phyloP scores from a whole-genome alignment of 1,140 invertebrate species.

The Drosophila persimilis region DNA sequence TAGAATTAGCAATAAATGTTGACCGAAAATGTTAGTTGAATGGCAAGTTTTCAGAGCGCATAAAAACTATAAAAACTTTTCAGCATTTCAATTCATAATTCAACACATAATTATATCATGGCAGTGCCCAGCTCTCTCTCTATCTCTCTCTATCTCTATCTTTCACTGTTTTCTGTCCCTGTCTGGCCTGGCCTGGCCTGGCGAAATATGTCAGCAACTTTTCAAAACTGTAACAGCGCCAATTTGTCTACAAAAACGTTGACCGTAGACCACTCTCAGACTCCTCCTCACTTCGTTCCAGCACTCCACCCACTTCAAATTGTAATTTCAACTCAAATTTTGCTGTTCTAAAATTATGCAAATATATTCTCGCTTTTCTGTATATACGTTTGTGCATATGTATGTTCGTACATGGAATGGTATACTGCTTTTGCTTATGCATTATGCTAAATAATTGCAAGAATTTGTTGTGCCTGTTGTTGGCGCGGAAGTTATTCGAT shows the following conservation, averaged over 20 bases:
- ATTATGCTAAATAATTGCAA: slow-evolving; percentile 74
- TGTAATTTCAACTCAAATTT: slow-evolving; percentile 72
- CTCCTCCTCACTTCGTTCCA: slow-evolving; percentile 1
- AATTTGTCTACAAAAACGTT: slow-evolving; percentile 68
- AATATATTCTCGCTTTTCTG: slow-evolving; percentile 55
- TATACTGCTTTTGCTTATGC: slow-evolving; percentile 60
- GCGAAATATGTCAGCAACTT: slow-evolving; percentile 73
- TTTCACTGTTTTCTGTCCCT: slow-evolving; percentile 3
- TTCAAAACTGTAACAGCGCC: slow-evolving; percentile 75
- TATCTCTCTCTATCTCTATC: slow-evolving; percentile 28
- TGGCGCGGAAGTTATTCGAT: slow-evolving; percentile 16
- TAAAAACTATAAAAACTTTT: slow-evolving; percentile 72
- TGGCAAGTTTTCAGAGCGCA: slow-evolving; percentile 52
- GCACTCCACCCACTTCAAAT: slow-evolving; percentile 53
- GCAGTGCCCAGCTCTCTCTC: slow-evolving; percentile 12
- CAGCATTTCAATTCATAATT: slow-evolving; percentile 78
- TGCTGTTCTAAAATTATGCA: slow-evolving; percentile 69
- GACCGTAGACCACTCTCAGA: slow-evolving; percentile 31
- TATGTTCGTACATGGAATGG: no score
- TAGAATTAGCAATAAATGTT: slow-evolving; percentile 64
- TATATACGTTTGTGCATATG: slow-evolving; percentile 26
- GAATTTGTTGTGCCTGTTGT: slow-evolving; percentile 26
- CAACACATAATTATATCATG: slow-evolving; percentile 74
- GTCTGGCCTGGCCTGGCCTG: slow-evolving; percentile 15
- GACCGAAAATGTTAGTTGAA: slow-evolving; percentile 63